A percentile compares a stretch with the other conserved stretches of the same genome.
phyloP scores from a whole-genome alignment of 1,140 invertebrate species.

The Pseudachorutes palmiensis region DNA sequence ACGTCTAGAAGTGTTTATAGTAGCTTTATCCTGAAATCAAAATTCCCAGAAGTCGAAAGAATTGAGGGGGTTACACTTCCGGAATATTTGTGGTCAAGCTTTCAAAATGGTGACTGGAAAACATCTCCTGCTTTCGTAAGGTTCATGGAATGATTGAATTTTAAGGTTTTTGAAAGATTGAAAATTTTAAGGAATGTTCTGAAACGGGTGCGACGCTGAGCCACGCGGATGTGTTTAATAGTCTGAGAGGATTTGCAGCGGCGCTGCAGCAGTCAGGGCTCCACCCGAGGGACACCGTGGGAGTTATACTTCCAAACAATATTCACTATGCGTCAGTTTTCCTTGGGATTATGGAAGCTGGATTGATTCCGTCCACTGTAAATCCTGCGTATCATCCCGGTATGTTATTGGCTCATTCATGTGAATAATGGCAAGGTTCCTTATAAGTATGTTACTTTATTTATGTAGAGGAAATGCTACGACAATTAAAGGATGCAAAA shows the following conservation, averaged over 20 bases:
- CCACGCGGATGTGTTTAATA: constrained; percentile 19
- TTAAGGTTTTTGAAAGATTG: no score
- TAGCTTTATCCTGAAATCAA: neutral
- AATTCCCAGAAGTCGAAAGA: neutral
- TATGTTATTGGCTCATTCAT: no score
- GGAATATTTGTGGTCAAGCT: neutral
- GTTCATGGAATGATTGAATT: neutral
- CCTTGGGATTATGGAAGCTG: neutral
- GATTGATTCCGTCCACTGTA: neutral
- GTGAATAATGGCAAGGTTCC: no score
- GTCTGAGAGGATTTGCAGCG: constrained; percentile 24
- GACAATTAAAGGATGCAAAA: constrained; percentile 57
- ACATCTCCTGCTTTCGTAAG: neutral
- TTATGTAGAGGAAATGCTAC: constrained; percentile 61
- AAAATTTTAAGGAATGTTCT: constrained; percentile 22
- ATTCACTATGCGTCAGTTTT: constrained; percentile 1
- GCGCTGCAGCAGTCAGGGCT: constrained; percentile 23
- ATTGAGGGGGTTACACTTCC: neutral
- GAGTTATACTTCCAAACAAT: constrained; percentile 15
- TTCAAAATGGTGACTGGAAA: neutral
- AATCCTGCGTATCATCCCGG: neutral
- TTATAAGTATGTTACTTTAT: neutral
- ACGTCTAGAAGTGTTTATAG: no score
- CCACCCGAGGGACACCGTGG: constrained; percentile 19
- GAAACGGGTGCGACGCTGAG: constrained; percentile 23